Evolutionary conservation across 53 echinoderm and acorn worm species (phyloP).

Genomic region (Paracentrotus lividus): DNA sequence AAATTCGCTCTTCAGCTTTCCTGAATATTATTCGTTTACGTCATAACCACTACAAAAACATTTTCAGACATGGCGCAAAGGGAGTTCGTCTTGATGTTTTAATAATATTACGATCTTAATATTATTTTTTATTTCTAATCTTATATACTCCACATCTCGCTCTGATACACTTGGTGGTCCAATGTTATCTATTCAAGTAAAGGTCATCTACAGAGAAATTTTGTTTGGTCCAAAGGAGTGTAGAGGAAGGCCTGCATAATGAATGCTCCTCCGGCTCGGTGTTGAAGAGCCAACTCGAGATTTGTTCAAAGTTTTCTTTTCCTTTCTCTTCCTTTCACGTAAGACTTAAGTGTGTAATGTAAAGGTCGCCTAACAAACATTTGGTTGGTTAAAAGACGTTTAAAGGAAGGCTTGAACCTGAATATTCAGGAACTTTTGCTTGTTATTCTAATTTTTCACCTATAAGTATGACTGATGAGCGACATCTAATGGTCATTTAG

Average conservation of each 20-base stretch:
- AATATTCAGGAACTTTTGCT: no score
- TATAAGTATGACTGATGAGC: no score
- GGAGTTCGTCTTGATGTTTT: background rate
- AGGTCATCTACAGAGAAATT: background rate
- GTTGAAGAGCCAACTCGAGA: no score
- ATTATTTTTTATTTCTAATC: no score
- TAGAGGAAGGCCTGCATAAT: background rate
- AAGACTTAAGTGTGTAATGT: no score
- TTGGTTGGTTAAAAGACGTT: no score
- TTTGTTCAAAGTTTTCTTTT: no score
- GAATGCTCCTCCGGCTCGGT: background rate
- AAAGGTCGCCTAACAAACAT: no score
- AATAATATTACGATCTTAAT: background rate
- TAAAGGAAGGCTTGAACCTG: no score
- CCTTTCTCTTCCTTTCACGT: no score
- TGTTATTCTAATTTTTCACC: no score
- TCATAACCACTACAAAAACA: conserved; percentile 38
- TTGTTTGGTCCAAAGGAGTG: background rate
- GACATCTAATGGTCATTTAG: no score
- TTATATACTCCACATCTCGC: background rate
- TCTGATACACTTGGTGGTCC: background rate
- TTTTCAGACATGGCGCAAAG: conserved; percentile 17
- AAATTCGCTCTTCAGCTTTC: conserved; percentile 51
- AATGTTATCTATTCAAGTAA: background rate
- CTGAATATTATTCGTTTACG: conserved; percentile 44